Conservation (phyloP, 2,113 vertebrate species). For the Macquaria ambigua region DNA sequence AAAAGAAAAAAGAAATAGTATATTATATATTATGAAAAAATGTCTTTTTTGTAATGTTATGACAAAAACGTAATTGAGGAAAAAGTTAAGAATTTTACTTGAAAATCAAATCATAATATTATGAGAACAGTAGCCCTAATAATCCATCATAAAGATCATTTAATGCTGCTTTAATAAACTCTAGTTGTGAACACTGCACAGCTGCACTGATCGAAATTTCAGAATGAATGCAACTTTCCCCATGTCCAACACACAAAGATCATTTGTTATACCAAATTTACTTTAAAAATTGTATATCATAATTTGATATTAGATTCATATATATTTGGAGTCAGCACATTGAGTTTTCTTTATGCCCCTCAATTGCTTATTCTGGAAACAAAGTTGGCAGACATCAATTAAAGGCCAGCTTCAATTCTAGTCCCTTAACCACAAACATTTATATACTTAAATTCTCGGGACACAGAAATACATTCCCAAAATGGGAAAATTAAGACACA, state of each 20-base stretch:
- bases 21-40: too few relatives aligned
- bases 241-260: not conserved
- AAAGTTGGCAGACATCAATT: conserved; percentile 14
- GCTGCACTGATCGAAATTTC: not conserved
- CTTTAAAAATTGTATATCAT: conserved; percentile 1
- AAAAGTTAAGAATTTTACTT: not conserved
- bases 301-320: conserved; percentile 30
- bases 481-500: not conserved
- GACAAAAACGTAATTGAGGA: not conserved
- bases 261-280: not conserved
- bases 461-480: conserved; percentile 16
- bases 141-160: not conserved
- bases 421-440: conserved; percentile 15
- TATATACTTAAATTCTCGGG: not conserved
- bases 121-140: not conserved
- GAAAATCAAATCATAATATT: not conserved
- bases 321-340: conserved; percentile 10
- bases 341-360: conserved; percentile 5
- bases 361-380: not conserved
- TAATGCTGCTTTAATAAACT: not conserved
- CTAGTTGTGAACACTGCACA: not conserved
- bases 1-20: not conserved
- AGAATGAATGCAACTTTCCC: conserved; percentile 17
- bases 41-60: not conserved
- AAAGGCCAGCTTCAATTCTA: conserved; percentile 53